These are phyloP conservation scores for Hetaerina americana DNA, from an alignment of 1,140 invertebrate species.

Conservation along the genomic window DNA sequence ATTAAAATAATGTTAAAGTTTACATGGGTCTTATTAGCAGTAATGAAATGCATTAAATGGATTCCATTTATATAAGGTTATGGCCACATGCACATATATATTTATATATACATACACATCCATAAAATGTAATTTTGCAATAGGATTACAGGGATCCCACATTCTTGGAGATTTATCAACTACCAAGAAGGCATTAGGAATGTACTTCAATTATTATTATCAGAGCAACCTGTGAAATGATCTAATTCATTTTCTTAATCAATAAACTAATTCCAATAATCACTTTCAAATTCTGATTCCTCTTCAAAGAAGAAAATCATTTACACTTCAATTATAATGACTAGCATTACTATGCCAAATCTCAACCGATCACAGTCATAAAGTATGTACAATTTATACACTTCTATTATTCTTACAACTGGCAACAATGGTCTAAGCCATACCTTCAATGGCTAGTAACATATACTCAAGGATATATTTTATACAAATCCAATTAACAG, in stretches of 20 bases:
- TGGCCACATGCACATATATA: background rate
- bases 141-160: no score
- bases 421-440: background rate
- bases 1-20: background rate
- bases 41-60: background rate
- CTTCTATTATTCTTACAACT: background rate
- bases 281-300: no score
- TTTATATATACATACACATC: background rate
- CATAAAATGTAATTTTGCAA: background rate
- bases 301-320: background rate
- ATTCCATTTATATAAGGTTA: background rate
- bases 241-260: background rate
- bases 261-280: background rate
- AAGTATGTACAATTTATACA: slow-evolving; percentile 1
- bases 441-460: background rate
- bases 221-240: background rate
- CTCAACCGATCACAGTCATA: background rate
- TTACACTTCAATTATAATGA: background rate
- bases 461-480: background rate
- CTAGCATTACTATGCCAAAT: background rate
- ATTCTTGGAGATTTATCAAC: background rate
- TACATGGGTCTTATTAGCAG: background rate
- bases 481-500: background rate
- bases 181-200: background rate
- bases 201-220: background rate